These are phyloP conservation scores for Gnatocerus cornutus DNA, from an alignment of 2,888 invertebrate genomes.

Conservation along the genomic window DNA sequence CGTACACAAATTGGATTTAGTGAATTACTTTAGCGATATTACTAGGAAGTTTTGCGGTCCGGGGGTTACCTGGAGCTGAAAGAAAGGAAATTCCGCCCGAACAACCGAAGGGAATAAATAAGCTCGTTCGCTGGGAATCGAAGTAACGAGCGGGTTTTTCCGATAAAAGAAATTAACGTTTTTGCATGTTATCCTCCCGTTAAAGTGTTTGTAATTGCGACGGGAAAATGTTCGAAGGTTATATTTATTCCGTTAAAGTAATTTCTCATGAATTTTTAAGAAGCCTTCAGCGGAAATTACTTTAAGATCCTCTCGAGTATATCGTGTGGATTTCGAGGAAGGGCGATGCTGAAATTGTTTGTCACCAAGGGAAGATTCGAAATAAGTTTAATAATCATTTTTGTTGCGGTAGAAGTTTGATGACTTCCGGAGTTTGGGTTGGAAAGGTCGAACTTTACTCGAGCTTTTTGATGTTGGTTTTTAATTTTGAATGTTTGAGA, in stretches of 20 bases:
- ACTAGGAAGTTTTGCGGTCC: constrained; percentile 35
- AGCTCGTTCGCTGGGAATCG: constrained; percentile 18
- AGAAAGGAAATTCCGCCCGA: constrained; percentile 27
- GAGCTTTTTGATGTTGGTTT: constrained; percentile 2
- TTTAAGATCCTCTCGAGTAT: not conserved
- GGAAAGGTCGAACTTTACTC: not conserved
- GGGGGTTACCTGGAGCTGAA: constrained; percentile 21
- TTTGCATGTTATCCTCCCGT: too few species aligned
- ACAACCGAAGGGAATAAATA: constrained; percentile 39
- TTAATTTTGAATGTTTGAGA: constrained; percentile 1
- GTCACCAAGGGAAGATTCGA: not conserved
- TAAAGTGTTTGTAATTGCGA: too few species aligned
- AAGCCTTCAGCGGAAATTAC: constrained; percentile 10
- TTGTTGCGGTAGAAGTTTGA: constrained; percentile 13
- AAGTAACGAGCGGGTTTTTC: too few species aligned
- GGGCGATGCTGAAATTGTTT: constrained; percentile 9
- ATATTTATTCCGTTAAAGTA: constrained; percentile 8
- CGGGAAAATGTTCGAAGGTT: not conserved
- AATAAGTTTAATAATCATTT: constrained; percentile 20
- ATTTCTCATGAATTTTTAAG: constrained; percentile 19
- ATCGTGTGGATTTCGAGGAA: constrained; percentile 5
- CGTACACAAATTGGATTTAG: constrained; percentile 45
- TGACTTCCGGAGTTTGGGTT: not conserved
- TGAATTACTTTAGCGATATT: constrained; percentile 44
- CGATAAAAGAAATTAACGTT: too few species aligned